Percentiles rank a stretch among this genome's conserved stretches.
Conservation (phyloP, 1,140 invertebrate genomes). For the Drosophila bocki region DNA sequence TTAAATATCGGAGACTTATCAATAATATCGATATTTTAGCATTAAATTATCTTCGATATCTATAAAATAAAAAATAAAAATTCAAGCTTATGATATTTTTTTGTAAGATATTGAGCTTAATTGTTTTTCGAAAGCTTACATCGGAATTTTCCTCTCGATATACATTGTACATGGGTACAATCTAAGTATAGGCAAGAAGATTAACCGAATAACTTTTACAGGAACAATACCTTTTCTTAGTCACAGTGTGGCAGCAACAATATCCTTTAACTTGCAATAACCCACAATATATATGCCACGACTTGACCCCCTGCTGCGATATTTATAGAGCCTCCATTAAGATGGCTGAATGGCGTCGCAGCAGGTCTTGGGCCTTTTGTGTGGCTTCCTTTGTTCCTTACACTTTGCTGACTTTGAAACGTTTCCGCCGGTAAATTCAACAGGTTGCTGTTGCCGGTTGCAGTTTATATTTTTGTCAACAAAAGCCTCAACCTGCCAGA, state of each 20-base stretch:
- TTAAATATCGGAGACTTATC: not conserved
- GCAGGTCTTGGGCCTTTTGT: constrained; percentile 4
- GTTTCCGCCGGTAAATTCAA: constrained; percentile 12
- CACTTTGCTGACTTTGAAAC: constrained; percentile 22
- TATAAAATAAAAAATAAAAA: too few relatives aligned
- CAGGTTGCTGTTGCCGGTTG: not conserved
- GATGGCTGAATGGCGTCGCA: constrained; percentile 13
- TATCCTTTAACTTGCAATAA: not conserved
- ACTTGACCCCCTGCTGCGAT: constrained; percentile 26
- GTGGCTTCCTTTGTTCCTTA: constrained; percentile 4
- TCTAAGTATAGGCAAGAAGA: not conserved
- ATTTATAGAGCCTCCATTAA: constrained; percentile 45
- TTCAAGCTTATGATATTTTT: too few relatives aligned
- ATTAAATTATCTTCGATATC: not conserved
- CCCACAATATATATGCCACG: not conserved
- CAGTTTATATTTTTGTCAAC: constrained; percentile 16
- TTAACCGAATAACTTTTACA: not conserved
- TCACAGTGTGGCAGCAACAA: not conserved
- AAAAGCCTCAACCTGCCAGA: not conserved
- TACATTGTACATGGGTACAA: too few relatives aligned
- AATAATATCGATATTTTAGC: not conserved
- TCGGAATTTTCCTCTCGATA: not conserved
- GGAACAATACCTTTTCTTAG: not conserved
- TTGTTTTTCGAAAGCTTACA: too few relatives aligned
- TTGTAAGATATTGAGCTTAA: too few relatives aligned